phyloP scores from a whole-genome alignment of 64 coral and sea anemone species.

The Trachythela sp. region DNA sequence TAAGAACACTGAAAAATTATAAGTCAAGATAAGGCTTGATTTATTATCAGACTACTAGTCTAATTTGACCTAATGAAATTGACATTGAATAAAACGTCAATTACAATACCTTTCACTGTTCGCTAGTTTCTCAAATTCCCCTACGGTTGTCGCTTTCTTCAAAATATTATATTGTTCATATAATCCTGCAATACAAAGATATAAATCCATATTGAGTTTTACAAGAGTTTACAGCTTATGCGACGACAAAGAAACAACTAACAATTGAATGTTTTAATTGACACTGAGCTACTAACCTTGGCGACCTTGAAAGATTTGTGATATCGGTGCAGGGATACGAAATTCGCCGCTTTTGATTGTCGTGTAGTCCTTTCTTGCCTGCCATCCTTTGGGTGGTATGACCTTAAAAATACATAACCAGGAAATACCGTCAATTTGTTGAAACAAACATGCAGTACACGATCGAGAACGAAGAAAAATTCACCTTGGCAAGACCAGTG shows the following conservation, averaged over 20 bases:
- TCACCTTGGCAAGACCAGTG: constrained; percentile 89
- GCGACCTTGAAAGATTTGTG: constrained; percentile 85
- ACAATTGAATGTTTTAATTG: constrained; percentile 22
- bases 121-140: constrained; percentile 83
- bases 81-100: background rate
- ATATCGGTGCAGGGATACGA: constrained; percentile 80
- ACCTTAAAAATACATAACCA: constrained; percentile 46
- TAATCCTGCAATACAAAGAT: constrained; percentile 54
- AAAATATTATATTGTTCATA: constrained; percentile 94
- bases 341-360: constrained; percentile 45
- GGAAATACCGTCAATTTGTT: background rate
- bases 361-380: constrained; percentile 67
- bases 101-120: constrained; percentile 82
- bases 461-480: background rate
- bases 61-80: background rate
- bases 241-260: background rate
- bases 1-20: background rate
- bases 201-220: background rate
- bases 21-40: no score
- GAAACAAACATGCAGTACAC: constrained; percentile 25
- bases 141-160: constrained; percentile 72
- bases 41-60: background rate
- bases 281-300: constrained; percentile 59
- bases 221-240: background rate
- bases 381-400: constrained; percentile 93